These are phyloP conservation scores for Siphlonurus alternatus DNA, from an alignment of 2,888 invertebrate species.

Conservation along the genomic window DNA sequence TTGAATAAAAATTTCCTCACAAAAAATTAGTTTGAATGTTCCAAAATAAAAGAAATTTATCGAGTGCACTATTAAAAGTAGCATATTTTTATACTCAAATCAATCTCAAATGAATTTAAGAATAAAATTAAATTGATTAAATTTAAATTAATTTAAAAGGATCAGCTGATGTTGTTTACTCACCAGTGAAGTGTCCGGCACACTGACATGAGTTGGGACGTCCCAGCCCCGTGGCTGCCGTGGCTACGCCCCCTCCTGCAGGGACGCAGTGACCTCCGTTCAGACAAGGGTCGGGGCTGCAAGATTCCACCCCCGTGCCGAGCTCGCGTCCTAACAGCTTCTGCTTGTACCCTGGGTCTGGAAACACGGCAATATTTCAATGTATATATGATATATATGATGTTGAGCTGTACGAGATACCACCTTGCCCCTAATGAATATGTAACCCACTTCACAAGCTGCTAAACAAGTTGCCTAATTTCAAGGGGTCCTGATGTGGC, in stretches of 20 bases:
- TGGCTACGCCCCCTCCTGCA: conserved; percentile 24
- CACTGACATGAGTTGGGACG: conserved; percentile 44
- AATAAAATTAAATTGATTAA: no score
- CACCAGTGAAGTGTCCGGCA: conserved; percentile 53
- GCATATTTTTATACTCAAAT: no score
- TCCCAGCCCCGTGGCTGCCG: neutral
- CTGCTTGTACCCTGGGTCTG: conserved; percentile 44
- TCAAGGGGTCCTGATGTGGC: no score
- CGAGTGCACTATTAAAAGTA: neutral
- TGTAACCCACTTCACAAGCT: neutral
- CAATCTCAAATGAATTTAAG: no score
- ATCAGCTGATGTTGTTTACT: no score
- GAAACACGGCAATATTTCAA: conserved; percentile 15
- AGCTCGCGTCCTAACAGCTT: conserved; percentile 28
- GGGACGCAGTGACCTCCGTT: conserved; percentile 49
- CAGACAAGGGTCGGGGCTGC: conserved; percentile 54
- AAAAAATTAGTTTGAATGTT: neutral
- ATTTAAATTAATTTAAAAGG: no score
- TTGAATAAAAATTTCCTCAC: no score
- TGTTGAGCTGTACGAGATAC: neutral
- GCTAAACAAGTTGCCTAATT: neutral
- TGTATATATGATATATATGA: neutral
- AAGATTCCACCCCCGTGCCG: conserved; percentile 36
- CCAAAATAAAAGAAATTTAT: neutral
- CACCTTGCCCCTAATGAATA: neutral